Evolutionary conservation across 2,113 vertebrate genomes (phyloP).

Genomic region (Aleadryas rufinucha): DNA sequence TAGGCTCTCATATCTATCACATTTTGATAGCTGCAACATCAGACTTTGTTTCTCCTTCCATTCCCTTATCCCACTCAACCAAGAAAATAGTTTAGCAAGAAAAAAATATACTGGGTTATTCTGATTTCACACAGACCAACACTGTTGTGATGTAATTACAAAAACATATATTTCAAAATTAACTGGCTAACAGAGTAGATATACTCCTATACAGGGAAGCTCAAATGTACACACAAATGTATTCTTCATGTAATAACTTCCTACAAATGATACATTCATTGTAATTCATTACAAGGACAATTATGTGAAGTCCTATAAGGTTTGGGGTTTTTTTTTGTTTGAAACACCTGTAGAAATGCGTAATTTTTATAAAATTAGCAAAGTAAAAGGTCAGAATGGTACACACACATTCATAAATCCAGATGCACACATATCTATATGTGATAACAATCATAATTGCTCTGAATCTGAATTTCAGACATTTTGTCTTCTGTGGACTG

Average conservation of each 20-base stretch:
- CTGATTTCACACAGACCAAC: background rate
- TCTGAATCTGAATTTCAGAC: background rate
- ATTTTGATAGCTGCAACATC: background rate
- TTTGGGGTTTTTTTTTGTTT: background rate
- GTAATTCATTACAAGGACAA: background rate
- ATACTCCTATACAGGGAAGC: background rate
- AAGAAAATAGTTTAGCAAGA: background rate
- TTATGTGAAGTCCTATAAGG: background rate
- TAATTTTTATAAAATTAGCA: background rate
- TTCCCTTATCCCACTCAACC: fast-evolving
- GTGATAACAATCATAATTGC: background rate
- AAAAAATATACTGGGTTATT: background rate
- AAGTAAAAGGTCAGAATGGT: background rate
- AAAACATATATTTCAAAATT: background rate
- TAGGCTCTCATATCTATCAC: background rate
- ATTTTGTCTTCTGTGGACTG: background rate
- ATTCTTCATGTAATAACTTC: background rate
- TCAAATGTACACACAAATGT: background rate
- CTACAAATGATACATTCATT: background rate
- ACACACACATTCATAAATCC: background rate
- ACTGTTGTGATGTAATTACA: background rate
- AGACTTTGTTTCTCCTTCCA: background rate
- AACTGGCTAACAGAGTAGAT: background rate
- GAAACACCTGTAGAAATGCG: background rate
- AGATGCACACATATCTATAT: background rate